These are phyloP conservation scores for Lethenteron reissneri DNA, from an alignment of 2,113 vertebrate genomes.

Conservation along the genomic window DNA sequence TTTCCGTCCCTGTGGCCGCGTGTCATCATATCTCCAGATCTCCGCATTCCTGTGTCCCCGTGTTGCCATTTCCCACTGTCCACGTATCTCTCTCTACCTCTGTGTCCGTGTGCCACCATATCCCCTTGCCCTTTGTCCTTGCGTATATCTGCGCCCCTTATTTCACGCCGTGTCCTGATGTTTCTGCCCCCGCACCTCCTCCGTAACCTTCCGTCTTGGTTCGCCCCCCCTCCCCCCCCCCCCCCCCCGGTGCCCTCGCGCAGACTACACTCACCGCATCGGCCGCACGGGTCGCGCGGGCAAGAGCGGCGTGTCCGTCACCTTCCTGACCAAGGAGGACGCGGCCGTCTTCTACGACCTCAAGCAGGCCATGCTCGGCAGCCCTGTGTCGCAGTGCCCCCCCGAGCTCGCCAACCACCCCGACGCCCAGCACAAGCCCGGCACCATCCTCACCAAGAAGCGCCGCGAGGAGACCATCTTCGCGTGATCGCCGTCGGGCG, in stretches of 20 bases:
- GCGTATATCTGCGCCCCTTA: no score
- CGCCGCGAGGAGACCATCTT: slow-evolving; percentile 92
- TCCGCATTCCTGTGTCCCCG: no score
- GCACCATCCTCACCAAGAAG: slow-evolving; percentile 97
- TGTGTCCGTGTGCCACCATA: no score
- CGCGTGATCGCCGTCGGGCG: slow-evolving; percentile 22
- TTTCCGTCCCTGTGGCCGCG: no score
- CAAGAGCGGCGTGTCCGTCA: slow-evolving; percentile 83
- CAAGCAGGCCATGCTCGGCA: slow-evolving; percentile 88
- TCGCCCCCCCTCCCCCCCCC: slow-evolving; percentile 7
- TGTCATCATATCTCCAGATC: no score
- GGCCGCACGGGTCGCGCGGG: slow-evolving; percentile 83
- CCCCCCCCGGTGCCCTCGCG: neutral
- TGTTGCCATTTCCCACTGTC: no score
- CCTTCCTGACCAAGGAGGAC: slow-evolving; percentile 96
- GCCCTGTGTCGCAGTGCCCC: slow-evolving; percentile 73
- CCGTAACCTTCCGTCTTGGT: neutral
- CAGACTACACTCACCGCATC: slow-evolving; percentile 95
- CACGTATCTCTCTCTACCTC: no score
- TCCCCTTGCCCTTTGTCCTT: no score
- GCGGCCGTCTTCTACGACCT: slow-evolving; percentile 81
- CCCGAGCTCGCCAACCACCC: slow-evolving; percentile 89
- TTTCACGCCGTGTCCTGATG: no score
- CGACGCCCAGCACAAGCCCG: slow-evolving; percentile 86
- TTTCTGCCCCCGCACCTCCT: no score